Percentiles rank a stretch among this genome's conserved stretches.
Conservation (phyloP, 92 coral and sea anemone genomes). For the Phenganax subtilis region DNA sequence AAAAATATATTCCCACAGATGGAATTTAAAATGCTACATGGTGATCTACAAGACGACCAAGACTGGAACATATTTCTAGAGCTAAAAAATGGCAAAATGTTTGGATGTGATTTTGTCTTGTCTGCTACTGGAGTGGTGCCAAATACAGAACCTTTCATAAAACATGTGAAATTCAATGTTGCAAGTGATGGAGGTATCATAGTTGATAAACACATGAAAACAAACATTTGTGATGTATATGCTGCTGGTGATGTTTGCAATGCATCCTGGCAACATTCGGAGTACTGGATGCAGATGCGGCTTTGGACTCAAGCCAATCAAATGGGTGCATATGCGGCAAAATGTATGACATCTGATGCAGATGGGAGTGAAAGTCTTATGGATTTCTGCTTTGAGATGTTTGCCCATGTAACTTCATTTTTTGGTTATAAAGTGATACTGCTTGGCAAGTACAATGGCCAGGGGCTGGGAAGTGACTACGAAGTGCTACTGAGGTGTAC, state of each 20-base stretch:
- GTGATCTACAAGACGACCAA: background rate
- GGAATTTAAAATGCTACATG: slow-evolving; percentile 25
- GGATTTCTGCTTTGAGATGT: slow-evolving; percentile 90
- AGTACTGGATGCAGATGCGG: slow-evolving; percentile 92
- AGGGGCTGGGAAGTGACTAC: slow-evolving; percentile 64
- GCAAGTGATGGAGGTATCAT: slow-evolving; percentile 82
- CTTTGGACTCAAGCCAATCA: slow-evolving; percentile 95
- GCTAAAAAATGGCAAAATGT: slow-evolving; percentile 61
- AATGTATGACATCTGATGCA: slow-evolving; percentile 64
- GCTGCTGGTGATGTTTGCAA: slow-evolving; percentile 96
- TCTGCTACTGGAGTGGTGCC: slow-evolving; percentile 94
- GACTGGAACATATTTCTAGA: slow-evolving; percentile 75
- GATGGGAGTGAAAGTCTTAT: slow-evolving; percentile 51
- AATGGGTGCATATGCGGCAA: slow-evolving; percentile 93
- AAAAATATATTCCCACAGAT: slow-evolving; percentile 52
- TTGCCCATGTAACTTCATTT: slow-evolving; percentile 83
- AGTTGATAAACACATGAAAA: slow-evolving; percentile 71
- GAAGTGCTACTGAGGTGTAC: slow-evolving; percentile 76
- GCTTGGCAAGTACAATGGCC: slow-evolving; percentile 80
- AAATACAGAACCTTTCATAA: slow-evolving; percentile 57
- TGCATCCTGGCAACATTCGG: slow-evolving; percentile 79
- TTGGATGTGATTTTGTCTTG: slow-evolving; percentile 85
- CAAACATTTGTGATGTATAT: slow-evolving; percentile 72
- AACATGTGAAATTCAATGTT: slow-evolving; percentile 53
- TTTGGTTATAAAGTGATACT: slow-evolving; percentile 87